Percentiles rank a stretch among this genome's conserved stretches.
Evolutionary conservation across 2,797 vertebrate genomes (phyloP).

Genomic region (Anabas testudineus): DNA sequence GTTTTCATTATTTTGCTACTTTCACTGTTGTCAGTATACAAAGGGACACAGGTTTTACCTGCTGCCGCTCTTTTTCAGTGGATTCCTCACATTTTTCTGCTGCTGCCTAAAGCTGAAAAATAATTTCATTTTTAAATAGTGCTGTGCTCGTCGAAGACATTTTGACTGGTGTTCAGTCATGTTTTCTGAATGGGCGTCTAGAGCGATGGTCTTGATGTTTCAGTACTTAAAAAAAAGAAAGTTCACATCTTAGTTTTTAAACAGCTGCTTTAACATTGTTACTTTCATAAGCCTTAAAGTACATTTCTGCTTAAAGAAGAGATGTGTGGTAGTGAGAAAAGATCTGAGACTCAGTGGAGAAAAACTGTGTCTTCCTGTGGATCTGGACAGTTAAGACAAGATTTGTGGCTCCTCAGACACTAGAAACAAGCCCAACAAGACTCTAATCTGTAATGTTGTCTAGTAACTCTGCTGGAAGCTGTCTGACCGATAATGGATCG

Average conservation of each 20-base stretch:
- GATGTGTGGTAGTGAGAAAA: conserved; percentile 2
- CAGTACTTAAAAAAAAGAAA: not conserved
- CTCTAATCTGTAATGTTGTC: conserved; percentile 56
- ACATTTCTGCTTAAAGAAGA: conserved; percentile 1
- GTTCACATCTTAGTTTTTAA: conserved; percentile 15
- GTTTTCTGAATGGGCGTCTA: conserved; percentile 33
- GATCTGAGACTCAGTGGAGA: conserved; percentile 18
- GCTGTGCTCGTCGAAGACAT: conserved; percentile 26
- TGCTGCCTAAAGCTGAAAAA: conserved; percentile 6
- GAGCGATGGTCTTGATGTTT: conserved; percentile 18
- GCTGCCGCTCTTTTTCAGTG: conserved; percentile 22
- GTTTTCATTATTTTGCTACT: too few relatives aligned
- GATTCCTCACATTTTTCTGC: conserved; percentile 20
- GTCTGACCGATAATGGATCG: conserved; percentile 55
- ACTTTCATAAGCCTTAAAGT: conserved; percentile 20
- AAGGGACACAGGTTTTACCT: not conserved
- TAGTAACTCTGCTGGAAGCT: conserved; percentile 53
- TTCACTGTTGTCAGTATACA: not conserved
- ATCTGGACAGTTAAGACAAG: conserved; percentile 23
- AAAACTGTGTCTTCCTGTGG: conserved; percentile 18
- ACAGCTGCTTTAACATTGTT: not conserved
- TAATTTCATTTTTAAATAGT: conserved; percentile 50
- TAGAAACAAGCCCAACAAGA: conserved; percentile 54
- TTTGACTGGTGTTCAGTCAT: conserved; percentile 39
- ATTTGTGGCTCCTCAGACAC: conserved; percentile 45